These are phyloP conservation scores for Galbula dea DNA, from an alignment of 2,113 vertebrate genomes.

Conservation along the genomic window DNA sequence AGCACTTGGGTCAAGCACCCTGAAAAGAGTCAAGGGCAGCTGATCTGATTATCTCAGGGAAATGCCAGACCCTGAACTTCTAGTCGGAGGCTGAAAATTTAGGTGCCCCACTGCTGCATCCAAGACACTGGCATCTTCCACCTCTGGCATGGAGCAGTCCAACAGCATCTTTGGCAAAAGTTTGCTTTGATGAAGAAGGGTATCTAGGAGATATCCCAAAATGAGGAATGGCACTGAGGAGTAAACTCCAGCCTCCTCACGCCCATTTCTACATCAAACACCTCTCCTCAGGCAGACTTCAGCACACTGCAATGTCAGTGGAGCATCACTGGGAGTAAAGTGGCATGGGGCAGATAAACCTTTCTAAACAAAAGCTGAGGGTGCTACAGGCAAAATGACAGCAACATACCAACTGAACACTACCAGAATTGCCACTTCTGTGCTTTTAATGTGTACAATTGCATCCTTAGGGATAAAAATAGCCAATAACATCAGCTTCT, in stretches of 20 bases:
- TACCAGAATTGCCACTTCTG: background rate
- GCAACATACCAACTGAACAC: background rate
- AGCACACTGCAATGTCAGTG: background rate
- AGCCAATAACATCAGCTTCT: background rate
- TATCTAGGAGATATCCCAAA: background rate
- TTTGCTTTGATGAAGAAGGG: background rate
- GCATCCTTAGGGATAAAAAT: background rate
- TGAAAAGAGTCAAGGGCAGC: constrained; percentile 14
- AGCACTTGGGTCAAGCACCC: constrained; percentile 22
- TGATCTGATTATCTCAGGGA: background rate
- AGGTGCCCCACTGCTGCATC: background rate
- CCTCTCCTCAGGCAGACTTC: background rate
- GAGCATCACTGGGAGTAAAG: background rate
- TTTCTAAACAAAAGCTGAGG: background rate
- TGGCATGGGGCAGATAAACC: background rate
- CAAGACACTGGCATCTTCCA: background rate
- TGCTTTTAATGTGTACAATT: background rate
- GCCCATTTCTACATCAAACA: no score
- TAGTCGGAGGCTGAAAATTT: background rate
- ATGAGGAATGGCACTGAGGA: background rate
- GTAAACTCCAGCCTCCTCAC: background rate
- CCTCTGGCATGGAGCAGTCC: background rate
- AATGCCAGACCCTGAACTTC: background rate
- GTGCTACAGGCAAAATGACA: background rate
- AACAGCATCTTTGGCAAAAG: background rate